Evolutionary conservation across 2,888 invertebrate species (phyloP).

Genomic region (Geophilus truncorum): DNA sequence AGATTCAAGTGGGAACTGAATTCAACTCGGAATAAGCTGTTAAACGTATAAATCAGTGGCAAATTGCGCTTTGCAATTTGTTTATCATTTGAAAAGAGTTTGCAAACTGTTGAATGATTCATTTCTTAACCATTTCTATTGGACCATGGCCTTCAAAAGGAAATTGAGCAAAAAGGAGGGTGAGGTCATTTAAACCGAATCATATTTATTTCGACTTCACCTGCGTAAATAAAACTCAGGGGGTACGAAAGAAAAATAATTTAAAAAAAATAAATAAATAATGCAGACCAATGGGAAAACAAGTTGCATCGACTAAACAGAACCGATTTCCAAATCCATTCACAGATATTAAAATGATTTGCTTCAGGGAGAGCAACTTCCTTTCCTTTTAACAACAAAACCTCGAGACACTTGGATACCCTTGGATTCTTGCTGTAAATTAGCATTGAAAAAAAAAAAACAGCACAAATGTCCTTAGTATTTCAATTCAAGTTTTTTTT

Average conservation of each 20-base stretch:
- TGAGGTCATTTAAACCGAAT: neutral
- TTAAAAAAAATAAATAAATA: too few species aligned
- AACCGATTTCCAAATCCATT: neutral
- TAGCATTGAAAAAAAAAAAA: neutral
- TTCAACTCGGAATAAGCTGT: neutral
- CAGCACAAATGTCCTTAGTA: neutral
- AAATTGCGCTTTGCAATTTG: neutral
- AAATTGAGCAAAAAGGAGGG: slow-evolving; percentile 2
- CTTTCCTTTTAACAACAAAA: neutral
- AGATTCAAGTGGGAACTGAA: too few species aligned
- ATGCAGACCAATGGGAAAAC: too few species aligned
- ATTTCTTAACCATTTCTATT: slow-evolving; percentile 15
- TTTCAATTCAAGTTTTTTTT: neutral
- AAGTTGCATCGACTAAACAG: neutral
- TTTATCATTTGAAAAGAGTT: neutral
- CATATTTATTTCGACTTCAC: neutral
- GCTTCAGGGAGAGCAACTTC: slow-evolving; percentile 20
- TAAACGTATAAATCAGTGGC: neutral
- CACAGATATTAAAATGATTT: slow-evolving; percentile 12
- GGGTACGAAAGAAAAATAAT: neutral
- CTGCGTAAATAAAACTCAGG: neutral
- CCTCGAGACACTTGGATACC: slow-evolving; percentile 16
- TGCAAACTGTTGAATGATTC: slow-evolving; percentile 5
- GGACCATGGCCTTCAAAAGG: slow-evolving; percentile 14
- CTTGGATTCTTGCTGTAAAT: neutral